Evolutionary conservation across 2,797 vertebrate species (phyloP), one percentile per base, ranked within the genome.

Genomic region (Serranus cabrilla): DNA sequence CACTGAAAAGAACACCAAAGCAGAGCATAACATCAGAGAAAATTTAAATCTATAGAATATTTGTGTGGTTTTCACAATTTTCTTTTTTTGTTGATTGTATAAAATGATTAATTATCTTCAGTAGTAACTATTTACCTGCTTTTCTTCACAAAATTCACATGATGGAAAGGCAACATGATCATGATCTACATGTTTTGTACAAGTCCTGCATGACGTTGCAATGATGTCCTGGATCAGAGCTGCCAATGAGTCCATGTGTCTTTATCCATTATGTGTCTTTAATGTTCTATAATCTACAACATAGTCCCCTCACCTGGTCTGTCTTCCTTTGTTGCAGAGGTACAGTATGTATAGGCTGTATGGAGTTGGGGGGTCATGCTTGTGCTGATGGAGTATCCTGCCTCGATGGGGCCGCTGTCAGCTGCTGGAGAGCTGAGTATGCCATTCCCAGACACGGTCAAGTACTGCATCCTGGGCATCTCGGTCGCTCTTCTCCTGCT

Each of bases 391-490:
- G 75, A 87, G 46, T 43, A 68, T 43, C 70, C 83, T n/a, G 27
- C 55, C 20, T 21, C 34, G 5, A 9, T 42, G 31, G 54, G 56
- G 39, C 62, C 83, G 42, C 27, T 69, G 11, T 76, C 68, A 1
- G 20, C 69, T 16, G 56, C 84, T 17, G 64, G 49, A 47, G 82
- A 74, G n/a, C 54, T 92, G 50, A 82, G 43, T 42, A 87, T 94
- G 64, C 90, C 91, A 0, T 90, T 96, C 74, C 75, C 94, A n/a
- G 85, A 83, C 11, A 43, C 85, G 0, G 71, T 93, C 56, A 96
- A 96, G 78, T 95, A 94, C 61, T 65, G 59, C 60, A 89, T 96
- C 61, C 77, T 96, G 82, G 89, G 72, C 4, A 51, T 93, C 63
- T 95, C 94, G 2, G 34, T 94, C 18, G 7, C 74, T 21, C 87